A percentile compares a stretch with the other conserved stretches of the same genome.
These are phyloP conservation scores for Jordanella pulchra DNA, from an alignment of 2,797 vertebrate genomes.

Conservation along the genomic window DNA sequence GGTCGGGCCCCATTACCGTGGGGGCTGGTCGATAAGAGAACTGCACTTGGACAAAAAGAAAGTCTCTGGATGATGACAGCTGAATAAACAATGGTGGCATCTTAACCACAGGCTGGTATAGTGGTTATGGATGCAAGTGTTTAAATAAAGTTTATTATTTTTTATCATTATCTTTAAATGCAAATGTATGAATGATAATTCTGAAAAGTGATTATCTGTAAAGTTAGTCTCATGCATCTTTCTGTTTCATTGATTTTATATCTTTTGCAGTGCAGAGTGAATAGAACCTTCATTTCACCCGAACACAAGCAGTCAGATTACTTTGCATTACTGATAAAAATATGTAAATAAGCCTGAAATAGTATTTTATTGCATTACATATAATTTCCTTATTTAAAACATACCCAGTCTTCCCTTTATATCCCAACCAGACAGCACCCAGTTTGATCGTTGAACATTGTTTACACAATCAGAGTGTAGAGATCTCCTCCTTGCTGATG, in stretches of 20 bases:
- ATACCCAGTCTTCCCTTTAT: too few species aligned
- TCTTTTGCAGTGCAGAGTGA: too few species aligned
- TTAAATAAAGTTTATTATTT: not conserved
- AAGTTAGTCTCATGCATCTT: not conserved
- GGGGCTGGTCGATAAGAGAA: constrained; percentile 52
- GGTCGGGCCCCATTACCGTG: constrained; percentile 48
- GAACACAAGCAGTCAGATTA: too few species aligned
- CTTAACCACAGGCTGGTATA: constrained; percentile 10
- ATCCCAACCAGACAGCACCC: too few species aligned
- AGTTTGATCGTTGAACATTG: too few species aligned
- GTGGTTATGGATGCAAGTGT: not conserved
- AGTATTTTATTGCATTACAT: too few species aligned
- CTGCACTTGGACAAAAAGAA: constrained; percentile 44
- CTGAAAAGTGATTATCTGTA: not conserved
- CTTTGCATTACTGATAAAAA: too few species aligned
- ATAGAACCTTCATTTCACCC: not conserved
- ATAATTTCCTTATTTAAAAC: too few species aligned
- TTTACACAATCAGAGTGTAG: too few species aligned
- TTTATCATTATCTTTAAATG: not conserved
- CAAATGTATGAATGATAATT: not conserved
- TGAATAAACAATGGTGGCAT: constrained; percentile 8
- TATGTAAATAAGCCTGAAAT: too few species aligned
- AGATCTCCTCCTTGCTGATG: too few species aligned
- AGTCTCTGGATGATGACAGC: constrained; percentile 21
- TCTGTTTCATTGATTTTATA: not conserved